Conservation (phyloP, 2,888 invertebrate genomes). For the Ypsolopha scabrella region DNA sequence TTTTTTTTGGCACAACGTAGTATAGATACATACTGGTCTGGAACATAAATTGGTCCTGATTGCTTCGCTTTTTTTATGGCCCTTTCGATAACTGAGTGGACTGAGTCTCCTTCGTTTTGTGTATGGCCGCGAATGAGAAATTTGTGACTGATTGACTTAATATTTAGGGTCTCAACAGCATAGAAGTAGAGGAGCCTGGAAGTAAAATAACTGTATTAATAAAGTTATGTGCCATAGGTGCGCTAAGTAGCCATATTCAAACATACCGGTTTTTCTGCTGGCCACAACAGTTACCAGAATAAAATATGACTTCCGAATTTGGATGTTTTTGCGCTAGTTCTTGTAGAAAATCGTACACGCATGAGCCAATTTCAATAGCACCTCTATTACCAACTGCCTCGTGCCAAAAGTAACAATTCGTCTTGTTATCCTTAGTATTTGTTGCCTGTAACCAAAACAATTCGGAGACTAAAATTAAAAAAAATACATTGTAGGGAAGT, state of each 20-base stretch:
- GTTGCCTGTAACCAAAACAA: neutral
- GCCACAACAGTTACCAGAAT: conserved; percentile 9
- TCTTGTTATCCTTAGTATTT: conserved; percentile 4
- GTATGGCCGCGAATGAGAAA: conserved; percentile 9
- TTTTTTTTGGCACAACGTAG: conserved; percentile 9
- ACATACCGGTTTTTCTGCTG: conserved; percentile 9
- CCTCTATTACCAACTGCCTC: conserved; percentile 6
- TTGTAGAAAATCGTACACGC: conserved; percentile 9
- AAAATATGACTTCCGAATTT: conserved; percentile 6
- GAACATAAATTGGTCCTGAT: conserved; percentile 14
- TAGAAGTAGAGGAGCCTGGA: too few relatives aligned
- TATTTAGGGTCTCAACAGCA: too few relatives aligned
- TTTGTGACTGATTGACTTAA: conserved; percentile 9
- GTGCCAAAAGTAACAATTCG: conserved; percentile 6
- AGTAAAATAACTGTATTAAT: neutral
- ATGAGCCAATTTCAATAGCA: conserved; percentile 7
- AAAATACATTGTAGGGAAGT: too few relatives aligned
- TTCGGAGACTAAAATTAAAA: too few relatives aligned
- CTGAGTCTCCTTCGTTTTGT: conserved; percentile 11
- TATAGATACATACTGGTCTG: conserved; percentile 12
- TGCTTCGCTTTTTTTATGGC: conserved; percentile 14
- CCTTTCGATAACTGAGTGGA: conserved; percentile 15
- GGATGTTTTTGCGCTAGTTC: conserved; percentile 11
- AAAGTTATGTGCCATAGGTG: conserved; percentile 5
- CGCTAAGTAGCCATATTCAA: conserved; percentile 4